phyloP scores from a whole-genome alignment of 37 sponge, comb jelly and placozoan genomes.

The Tethya wilhelma region DNA sequence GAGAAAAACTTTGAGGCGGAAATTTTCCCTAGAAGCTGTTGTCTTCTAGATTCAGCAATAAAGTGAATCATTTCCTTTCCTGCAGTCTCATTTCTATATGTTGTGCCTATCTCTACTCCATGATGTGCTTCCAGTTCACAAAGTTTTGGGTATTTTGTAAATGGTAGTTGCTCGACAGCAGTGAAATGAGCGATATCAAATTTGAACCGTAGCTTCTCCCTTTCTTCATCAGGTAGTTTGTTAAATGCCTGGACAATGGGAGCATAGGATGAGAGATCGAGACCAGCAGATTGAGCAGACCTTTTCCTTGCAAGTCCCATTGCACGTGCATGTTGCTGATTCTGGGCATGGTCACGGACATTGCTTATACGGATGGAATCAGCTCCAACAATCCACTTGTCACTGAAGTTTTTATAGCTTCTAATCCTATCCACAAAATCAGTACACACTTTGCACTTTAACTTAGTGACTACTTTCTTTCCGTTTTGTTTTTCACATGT shows the following conservation, averaged over 20 bases:
- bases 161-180: slow-evolving; percentile 63
- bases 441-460: slow-evolving; percentile 44
- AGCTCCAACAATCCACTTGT: slow-evolving; percentile 62
- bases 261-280: slow-evolving; percentile 21
- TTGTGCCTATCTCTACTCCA: slow-evolving; percentile 61
- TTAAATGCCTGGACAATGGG: slow-evolving; percentile 54
- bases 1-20: slow-evolving; percentile 55
- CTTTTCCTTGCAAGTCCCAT: slow-evolving; percentile 51
- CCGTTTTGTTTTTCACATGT: slow-evolving; percentile 15
- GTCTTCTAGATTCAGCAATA: slow-evolving; percentile 46
- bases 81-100: slow-evolving; percentile 49
- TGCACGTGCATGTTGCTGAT: slow-evolving; percentile 49
- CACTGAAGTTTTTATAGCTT: slow-evolving; percentile 42
- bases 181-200: slow-evolving; percentile 73
- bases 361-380: slow-evolving; percentile 71
- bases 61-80: slow-evolving; percentile 53
- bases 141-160: slow-evolving; percentile 46
- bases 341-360: slow-evolving; percentile 58
- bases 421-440: slow-evolving; percentile 45
- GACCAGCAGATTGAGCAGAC: slow-evolving; percentile 24
- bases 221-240: slow-evolving; percentile 46
- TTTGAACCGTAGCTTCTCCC: slow-evolving; percentile 26
- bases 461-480: slow-evolving; percentile 38
- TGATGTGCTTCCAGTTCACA: slow-evolving; percentile 61
- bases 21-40: no score